Evolutionary conservation across 2,888 invertebrate genomes (phyloP).

Genomic region (Busseola fusca): DNA sequence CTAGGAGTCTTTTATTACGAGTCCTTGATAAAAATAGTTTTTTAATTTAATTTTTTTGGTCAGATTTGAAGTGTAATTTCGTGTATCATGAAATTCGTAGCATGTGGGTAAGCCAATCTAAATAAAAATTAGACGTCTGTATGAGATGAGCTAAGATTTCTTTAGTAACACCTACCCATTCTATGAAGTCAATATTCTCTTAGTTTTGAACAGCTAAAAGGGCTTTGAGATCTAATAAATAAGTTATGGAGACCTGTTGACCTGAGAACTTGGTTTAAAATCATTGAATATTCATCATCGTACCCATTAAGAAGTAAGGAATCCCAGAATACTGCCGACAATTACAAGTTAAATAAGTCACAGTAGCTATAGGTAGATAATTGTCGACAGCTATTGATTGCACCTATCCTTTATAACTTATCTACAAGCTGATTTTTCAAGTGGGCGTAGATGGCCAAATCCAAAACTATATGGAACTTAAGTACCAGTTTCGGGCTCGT

Average conservation of each 20-base stretch:
- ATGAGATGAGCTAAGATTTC: background rate
- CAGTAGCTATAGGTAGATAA: no score
- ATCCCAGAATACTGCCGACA: conserved; percentile 23
- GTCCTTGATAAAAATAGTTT: conserved; percentile 29
- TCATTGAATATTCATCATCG: conserved; percentile 44
- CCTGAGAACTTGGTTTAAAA: conserved; percentile 19
- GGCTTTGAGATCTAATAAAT: conserved; percentile 26
- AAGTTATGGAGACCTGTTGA: conserved; percentile 28
- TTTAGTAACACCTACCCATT: background rate
- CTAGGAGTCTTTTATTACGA: conserved; percentile 2
- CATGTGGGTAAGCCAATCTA: background rate
- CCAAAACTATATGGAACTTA: no score
- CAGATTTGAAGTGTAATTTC: conserved; percentile 3
- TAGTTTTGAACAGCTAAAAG: conserved; percentile 14
- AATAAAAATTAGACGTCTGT: background rate
- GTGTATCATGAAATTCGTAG: conserved; percentile 4
- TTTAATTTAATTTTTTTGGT: conserved; percentile 14
- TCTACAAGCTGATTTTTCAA: no score
- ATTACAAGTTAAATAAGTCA: conserved; percentile 1
- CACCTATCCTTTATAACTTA: no score
- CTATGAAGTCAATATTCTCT: background rate
- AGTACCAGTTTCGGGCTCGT: no score
- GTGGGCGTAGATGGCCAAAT: no score
- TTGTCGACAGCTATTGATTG: no score
- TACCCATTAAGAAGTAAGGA: conserved; percentile 17